Evolutionary conservation across 2,888 invertebrate genomes (phyloP).

Genomic region (Gisinianus flammeolus): DNA sequence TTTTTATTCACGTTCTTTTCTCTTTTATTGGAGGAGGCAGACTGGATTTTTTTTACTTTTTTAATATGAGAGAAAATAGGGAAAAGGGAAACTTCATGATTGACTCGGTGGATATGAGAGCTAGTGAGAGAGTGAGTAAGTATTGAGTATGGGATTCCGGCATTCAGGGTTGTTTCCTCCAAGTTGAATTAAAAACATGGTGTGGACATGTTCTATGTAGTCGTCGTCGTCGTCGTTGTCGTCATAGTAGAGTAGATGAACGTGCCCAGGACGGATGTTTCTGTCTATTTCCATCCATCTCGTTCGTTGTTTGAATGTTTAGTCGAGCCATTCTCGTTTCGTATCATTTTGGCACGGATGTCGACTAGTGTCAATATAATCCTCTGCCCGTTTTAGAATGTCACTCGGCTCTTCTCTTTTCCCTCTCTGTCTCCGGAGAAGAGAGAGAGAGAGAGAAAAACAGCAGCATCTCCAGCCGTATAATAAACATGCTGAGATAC

Average conservation of each 20-base stretch:
- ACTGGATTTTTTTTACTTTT: not conserved
- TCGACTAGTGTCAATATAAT: slow-evolving; percentile 49
- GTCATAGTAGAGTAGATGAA: not conserved
- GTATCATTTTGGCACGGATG: slow-evolving; percentile 49
- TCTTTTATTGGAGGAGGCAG: not conserved
- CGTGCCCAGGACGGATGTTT: slow-evolving; percentile 5
- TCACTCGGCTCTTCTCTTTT: not conserved
- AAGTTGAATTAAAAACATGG: slow-evolving; percentile 9
- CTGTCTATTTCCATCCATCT: slow-evolving; percentile 48
- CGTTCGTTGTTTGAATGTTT: slow-evolving; percentile 17
- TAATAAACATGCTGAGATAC: too few species aligned
- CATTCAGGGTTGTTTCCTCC: not conserved
- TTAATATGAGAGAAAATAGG: slow-evolving; percentile 18
- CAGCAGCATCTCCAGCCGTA: too few species aligned
- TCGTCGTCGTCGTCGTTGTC: too few species aligned
- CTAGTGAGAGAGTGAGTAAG: slow-evolving; percentile 8
- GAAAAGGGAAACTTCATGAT: slow-evolving; percentile 30
- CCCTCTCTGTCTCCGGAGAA: not conserved
- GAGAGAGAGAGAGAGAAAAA: not conserved
- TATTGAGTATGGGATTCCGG: slow-evolving; percentile 9
- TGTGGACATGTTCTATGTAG: not conserved
- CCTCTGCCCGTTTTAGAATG: slow-evolving; percentile 38
- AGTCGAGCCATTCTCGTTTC: slow-evolving; percentile 36
- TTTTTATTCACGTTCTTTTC: slow-evolving; percentile 39
- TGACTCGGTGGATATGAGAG: slow-evolving; percentile 23